A percentile compares a stretch with the other conserved stretches of the same genome.
These are phyloP conservation scores for Cyanoliseus patagonus DNA, from an alignment of 2,113 vertebrate genomes.

Conservation along the genomic window DNA sequence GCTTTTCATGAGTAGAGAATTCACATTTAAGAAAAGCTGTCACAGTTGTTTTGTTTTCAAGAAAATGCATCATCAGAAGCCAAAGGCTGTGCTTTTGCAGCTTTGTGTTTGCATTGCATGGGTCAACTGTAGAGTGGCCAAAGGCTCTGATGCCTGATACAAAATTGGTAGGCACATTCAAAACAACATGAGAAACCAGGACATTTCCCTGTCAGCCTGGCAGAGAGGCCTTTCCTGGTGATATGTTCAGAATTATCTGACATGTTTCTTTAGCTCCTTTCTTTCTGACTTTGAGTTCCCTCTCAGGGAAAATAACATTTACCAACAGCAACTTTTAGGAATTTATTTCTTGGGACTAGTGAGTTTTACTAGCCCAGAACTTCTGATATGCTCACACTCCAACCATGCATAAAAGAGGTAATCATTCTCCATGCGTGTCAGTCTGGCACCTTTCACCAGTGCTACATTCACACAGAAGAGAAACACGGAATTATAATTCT, in stretches of 20 bases:
- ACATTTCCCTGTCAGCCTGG: background rate
- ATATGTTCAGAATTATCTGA: background rate
- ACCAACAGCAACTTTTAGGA: background rate
- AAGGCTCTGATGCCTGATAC: background rate
- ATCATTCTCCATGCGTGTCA: background rate
- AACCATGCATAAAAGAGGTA: background rate
- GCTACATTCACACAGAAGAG: background rate
- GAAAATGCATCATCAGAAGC: background rate
- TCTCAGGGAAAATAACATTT: background rate
- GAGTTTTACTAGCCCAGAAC: background rate
- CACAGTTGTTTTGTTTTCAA: background rate
- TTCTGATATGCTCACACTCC: background rate
- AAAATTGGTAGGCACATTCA: background rate
- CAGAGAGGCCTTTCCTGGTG: background rate
- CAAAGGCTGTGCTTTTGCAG: background rate
- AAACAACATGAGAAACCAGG: background rate
- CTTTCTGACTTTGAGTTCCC: background rate
- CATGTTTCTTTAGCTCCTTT: background rate
- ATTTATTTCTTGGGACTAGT: background rate
- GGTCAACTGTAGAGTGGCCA: background rate
- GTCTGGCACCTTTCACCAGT: conserved; percentile 11
- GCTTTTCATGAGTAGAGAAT: background rate
- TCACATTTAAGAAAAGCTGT: background rate
- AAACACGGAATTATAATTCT: background rate
- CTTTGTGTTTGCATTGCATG: background rate